phyloP scores from a whole-genome alignment of 2,888 invertebrate species.

The Tineola bisselliella region DNA sequence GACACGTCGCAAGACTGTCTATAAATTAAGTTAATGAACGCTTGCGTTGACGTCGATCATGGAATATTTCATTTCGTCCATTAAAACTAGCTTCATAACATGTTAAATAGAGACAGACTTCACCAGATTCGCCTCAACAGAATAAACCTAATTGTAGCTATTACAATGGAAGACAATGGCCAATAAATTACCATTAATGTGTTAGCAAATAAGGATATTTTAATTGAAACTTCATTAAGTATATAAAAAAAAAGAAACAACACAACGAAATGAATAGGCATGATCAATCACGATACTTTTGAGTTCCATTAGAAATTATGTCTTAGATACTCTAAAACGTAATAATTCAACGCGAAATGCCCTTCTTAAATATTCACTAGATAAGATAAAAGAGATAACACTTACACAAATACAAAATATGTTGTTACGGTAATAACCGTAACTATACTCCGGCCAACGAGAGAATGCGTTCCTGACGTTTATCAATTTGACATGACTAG shows the following conservation, averaged over 20 bases:
- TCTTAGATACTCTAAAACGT: too few relatives aligned
- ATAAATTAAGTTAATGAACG: slow-evolving; percentile 8
- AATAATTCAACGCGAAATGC: too few relatives aligned
- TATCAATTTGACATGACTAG: too few relatives aligned
- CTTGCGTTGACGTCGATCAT: neutral
- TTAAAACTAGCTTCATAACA: too few relatives aligned
- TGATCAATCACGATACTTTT: too few relatives aligned
- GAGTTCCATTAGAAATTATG: too few relatives aligned
- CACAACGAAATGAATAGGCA: neutral
- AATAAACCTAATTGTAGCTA: slow-evolving; percentile 4
- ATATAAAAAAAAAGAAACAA: neutral
- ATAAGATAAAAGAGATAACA: neutral
- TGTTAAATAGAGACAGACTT: too few relatives aligned
- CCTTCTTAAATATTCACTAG: neutral
- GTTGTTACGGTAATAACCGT: neutral
- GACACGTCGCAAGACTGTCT: slow-evolving; percentile 23
- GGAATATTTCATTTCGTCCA: neutral
- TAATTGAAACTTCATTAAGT: neutral
- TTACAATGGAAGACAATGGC: slow-evolving; percentile 5
- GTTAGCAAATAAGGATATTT: slow-evolving; percentile 5
- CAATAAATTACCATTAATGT: slow-evolving; percentile 8
- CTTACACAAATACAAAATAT: neutral
- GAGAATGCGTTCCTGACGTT: too few relatives aligned
- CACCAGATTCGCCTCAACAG: neutral
- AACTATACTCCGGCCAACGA: too few relatives aligned